Evolutionary conservation across 2,888 invertebrate species (phyloP).

Genomic region (Oxycera nigricornis): DNA sequence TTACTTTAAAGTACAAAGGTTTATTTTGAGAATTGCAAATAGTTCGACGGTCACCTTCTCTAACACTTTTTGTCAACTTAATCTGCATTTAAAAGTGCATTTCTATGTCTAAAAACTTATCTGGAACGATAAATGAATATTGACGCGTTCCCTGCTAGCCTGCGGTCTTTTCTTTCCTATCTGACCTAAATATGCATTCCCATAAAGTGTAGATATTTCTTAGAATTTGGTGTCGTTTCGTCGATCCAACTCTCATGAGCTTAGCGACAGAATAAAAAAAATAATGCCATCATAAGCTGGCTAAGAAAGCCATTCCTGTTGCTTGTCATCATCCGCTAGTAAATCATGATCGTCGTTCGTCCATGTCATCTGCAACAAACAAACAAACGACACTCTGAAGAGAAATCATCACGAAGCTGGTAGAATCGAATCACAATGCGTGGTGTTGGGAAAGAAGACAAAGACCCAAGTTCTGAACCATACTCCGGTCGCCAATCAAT

Average conservation of each 20-base stretch:
- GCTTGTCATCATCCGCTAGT: slow-evolving; percentile 22
- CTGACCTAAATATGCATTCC: neutral
- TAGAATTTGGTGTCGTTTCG: neutral
- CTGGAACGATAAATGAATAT: no score
- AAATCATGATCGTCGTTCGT: slow-evolving; percentile 29
- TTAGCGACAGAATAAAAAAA: neutral
- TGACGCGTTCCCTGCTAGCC: no score
- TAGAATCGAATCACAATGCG: slow-evolving; percentile 13
- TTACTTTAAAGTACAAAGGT: no score
- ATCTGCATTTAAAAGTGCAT: no score
- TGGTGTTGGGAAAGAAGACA: neutral
- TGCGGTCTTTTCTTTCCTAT: neutral
- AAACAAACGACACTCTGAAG: no score
- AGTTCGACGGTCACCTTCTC: no score
- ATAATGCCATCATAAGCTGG: neutral
- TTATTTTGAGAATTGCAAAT: no score
- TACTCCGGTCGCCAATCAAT: slow-evolving; percentile 31
- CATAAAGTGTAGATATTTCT: neutral
- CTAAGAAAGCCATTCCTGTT: slow-evolving; percentile 14
- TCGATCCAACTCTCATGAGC: neutral
- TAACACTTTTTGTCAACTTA: no score
- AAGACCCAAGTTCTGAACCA: slow-evolving; percentile 7
- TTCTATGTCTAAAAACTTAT: no score
- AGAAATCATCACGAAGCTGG: neutral
- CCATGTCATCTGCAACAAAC: no score